Base-by-base conservation (phyloP, 2,113 vertebrate genomes). In the Smithornis capensis region DNA sequence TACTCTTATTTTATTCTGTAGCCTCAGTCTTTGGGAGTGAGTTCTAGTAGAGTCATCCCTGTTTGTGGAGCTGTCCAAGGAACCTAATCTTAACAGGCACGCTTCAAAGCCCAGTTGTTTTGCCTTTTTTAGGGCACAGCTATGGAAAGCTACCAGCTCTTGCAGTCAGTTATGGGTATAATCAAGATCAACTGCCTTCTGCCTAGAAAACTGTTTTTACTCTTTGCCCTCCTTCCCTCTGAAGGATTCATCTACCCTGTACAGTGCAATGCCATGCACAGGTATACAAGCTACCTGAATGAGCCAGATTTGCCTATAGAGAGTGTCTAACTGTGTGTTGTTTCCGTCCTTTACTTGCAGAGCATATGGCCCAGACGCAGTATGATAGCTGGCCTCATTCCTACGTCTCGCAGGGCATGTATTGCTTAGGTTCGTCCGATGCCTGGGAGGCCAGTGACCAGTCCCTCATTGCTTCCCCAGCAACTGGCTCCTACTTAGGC, bases 331-430 rank as follows among this genome's bases (percentile, higher is more conserved):
- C 86, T 16, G 35, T 77, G 56, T 86, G 50, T 65, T 77, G 40
- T 87, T 79, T 86, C 27, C 7, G 21, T 69, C 17, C 83, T 98
- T 96, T 92, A 38, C 87, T 87, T 86, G 33, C 97, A 98, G 98
- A 98, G 92, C 98, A 97, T 23, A 97, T 98, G 97, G 98, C 98
- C 96, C 99, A 99, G 98, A 99, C 98, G 23, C 97, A 99, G 92
- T 98, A 99, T n/a, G 99, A 99, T 35, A 98, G 99, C 88, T 99
- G 99, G 99, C 99, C 99, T 71, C 99, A 99, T 87, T 99, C 98
- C 24, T 99, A 99, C 7, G 99, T 99, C 96, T 99, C 99, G 7
- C 99, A 99, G 97, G 99, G 99, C 94, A 99, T 99, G 97, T 99
- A 99, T 97, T 99, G 99, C 97, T 98, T 99, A 94, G 99, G 99